phyloP scores from a whole-genome alignment of 1,140 invertebrate species.

The Cotesia glomerata region DNA sequence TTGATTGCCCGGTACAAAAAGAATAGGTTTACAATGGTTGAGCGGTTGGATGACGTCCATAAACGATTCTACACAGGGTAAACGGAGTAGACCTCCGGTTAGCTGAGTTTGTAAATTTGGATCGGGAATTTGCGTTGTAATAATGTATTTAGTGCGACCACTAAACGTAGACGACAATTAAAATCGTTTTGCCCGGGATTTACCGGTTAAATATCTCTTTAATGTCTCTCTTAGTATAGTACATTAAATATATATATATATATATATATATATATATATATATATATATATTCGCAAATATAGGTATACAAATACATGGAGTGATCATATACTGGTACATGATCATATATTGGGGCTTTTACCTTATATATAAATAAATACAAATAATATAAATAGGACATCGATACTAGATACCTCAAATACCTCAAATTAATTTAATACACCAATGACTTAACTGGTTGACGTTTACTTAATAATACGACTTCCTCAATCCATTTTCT shows the following conservation, averaged over 20 bases:
- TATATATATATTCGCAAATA: too few species aligned
- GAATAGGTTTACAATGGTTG: neutral
- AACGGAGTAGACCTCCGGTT: slow-evolving; percentile 14
- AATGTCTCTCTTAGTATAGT: too few species aligned
- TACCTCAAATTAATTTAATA: too few species aligned
- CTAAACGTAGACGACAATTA: neutral
- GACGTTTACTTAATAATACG: neutral
- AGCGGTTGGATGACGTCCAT: slow-evolving; percentile 13
- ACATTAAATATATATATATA: neutral
- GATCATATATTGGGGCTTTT: too few species aligned
- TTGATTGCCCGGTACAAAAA: neutral
- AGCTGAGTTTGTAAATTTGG: slow-evolving; percentile 15
- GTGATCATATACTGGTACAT: too few species aligned
- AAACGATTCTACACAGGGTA: slow-evolving; percentile 4
- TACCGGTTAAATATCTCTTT: too few species aligned
- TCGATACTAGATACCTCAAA: too few species aligned
- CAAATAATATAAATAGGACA: too few species aligned
- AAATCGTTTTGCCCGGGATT: slow-evolving; percentile 12
- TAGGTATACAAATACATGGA: too few species aligned
- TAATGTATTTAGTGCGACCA: neutral
- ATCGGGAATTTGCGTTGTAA: slow-evolving; percentile 12
- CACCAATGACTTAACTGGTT: neutral
- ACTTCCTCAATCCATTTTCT: slow-evolving; percentile 2
- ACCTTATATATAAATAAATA: neutral
- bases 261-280: too few species aligned